A percentile compares a stretch with the other conserved stretches of the same genome.
phyloP scores from a whole-genome alignment of 1,140 invertebrate species.

The Drosophila pseudoobscura region DNA sequence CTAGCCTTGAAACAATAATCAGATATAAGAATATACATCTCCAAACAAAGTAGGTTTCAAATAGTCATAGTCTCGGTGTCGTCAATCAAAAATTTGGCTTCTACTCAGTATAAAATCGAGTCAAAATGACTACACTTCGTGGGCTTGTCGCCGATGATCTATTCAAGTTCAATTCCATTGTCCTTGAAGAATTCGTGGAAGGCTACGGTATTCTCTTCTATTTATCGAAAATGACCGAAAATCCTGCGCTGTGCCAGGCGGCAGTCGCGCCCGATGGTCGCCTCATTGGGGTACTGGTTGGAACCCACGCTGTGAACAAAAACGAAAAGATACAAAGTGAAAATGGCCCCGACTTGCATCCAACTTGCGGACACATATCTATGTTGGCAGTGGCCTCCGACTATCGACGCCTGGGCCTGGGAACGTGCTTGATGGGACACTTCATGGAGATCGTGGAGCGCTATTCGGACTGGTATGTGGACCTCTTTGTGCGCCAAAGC shows the following conservation, averaged over 20 bases:
- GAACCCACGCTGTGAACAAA: background rate
- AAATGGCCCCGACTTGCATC: background rate
- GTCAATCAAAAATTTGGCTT: background rate
- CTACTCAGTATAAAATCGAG: no score
- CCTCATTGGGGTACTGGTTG: slow-evolving; percentile 38
- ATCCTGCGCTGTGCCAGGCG: slow-evolving; percentile 32
- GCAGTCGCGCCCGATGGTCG: slow-evolving; percentile 28
- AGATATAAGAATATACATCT: no score
- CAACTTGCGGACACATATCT: slow-evolving; percentile 46
- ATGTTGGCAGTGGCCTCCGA: slow-evolving; percentile 32
- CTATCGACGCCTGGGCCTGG: slow-evolving; percentile 48
- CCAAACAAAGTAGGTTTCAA: no score
- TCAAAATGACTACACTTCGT: slow-evolving; percentile 35
- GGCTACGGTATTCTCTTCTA: slow-evolving; percentile 31
- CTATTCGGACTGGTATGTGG: slow-evolving; percentile 25
- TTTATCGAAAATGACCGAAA: slow-evolving; percentile 21
- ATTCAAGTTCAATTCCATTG: slow-evolving; percentile 46
- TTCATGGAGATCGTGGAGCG: slow-evolving; percentile 15
- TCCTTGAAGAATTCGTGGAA: slow-evolving; percentile 39
- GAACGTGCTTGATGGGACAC: slow-evolving; percentile 15
- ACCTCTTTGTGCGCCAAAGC: slow-evolving; percentile 41
- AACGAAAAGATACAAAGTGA: background rate
- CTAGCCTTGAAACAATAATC: no score
- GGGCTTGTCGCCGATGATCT: slow-evolving; percentile 37
- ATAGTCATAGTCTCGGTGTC: no score